A percentile compares a stretch with the other conserved stretches of the same genome.
Conservation (phyloP, 1,140 invertebrate species). For the Aporrectodea caliginosa region DNA sequence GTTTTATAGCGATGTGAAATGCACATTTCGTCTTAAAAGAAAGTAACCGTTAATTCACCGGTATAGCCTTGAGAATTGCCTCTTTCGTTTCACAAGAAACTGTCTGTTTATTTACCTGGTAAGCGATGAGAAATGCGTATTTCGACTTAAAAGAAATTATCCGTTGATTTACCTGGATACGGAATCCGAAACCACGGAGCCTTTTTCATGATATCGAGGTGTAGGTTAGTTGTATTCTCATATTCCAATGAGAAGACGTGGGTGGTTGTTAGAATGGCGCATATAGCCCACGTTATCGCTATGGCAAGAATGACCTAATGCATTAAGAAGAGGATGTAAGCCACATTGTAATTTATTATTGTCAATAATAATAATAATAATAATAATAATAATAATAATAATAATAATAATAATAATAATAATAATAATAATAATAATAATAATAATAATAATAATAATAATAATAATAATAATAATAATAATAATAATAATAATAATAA, state of each 20-base stretch:
- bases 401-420: too few species aligned
- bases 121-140: background rate
- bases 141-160: too few species aligned
- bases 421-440: too few species aligned
- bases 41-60: constrained; percentile 52
- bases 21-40: background rate
- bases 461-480: too few species aligned
- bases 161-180: constrained; percentile 65
- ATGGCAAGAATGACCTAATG: constrained; percentile 65
- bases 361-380: too few species aligned
- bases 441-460: too few species aligned
- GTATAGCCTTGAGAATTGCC: too few species aligned
- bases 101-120: background rate
- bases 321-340: background rate
- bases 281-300: constrained; percentile 73
- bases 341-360: background rate
- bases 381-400: too few species aligned
- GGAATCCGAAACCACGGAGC: constrained; percentile 79
- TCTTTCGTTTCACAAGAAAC: too few species aligned
- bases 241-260: constrained; percentile 65
- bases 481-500: too few species aligned
- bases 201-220: constrained; percentile 67
- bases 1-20: background rate
- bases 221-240: constrained; percentile 72
- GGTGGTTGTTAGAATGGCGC: constrained; percentile 68